phyloP scores from a whole-genome alignment of 1,140 invertebrate species.

The Pseudomyrmex cubaensis region DNA sequence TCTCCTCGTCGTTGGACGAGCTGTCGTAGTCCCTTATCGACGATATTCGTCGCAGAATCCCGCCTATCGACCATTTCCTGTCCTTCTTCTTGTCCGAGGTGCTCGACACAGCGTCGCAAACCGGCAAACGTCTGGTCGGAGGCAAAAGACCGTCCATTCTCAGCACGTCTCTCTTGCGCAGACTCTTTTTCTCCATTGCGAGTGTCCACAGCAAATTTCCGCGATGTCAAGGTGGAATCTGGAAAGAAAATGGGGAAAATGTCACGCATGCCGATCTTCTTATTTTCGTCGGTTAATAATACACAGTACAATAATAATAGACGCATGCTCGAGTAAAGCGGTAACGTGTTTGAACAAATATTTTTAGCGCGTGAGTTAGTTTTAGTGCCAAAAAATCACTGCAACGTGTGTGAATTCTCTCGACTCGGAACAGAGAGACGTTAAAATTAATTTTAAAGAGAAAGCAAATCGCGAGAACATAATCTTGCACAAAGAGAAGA shows the following conservation, averaged over 20 bases:
- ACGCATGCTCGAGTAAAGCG: too few relatives aligned
- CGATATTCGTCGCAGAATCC: conserved; percentile 67
- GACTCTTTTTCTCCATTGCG: conserved; percentile 64
- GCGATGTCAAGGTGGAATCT: conserved; percentile 40
- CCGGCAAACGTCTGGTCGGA: conserved; percentile 64
- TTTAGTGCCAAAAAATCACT: too few relatives aligned
- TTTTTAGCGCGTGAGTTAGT: too few relatives aligned
- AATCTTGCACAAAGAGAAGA: neutral
- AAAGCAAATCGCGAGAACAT: neutral
- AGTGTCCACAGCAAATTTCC: neutral
- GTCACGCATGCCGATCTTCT: neutral
- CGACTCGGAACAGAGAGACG: neutral
- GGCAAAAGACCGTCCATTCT: conserved; percentile 71
- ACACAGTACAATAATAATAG: too few relatives aligned
- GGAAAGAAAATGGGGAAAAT: conserved; percentile 6
- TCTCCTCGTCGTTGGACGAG: conserved; percentile 70
- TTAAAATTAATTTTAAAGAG: neutral
- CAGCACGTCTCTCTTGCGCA: conserved; percentile 65
- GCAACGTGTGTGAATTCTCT: neutral
- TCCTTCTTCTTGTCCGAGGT: conserved; percentile 66
- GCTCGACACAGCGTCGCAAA: conserved; percentile 54
- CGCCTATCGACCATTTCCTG: conserved; percentile 70
- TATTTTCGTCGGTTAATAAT: too few relatives aligned
- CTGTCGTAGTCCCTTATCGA: conserved; percentile 66
- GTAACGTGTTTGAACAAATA: too few relatives aligned